Conservation (phyloP, 2,888 invertebrate genomes). For the Xanthia togata region DNA sequence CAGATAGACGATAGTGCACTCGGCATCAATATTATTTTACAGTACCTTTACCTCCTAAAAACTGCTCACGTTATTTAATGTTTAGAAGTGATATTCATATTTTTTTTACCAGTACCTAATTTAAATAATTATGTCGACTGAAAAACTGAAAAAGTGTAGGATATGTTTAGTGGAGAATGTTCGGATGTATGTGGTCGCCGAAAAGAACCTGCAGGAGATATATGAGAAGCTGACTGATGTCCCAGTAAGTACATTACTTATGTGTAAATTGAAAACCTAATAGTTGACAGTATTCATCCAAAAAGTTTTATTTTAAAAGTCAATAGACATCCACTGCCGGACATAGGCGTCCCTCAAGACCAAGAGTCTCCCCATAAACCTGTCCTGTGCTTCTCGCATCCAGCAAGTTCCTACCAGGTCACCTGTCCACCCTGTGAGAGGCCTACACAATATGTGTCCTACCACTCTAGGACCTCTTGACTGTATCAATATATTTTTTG, state of each 20-base stretch:
- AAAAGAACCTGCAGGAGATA: background rate
- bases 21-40: too few species aligned
- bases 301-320: too few species aligned
- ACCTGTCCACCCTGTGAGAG: background rate
- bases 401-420: too few species aligned
- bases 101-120: background rate
- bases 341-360: background rate
- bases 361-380: background rate
- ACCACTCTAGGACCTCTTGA: background rate
- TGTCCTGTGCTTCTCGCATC: background rate
- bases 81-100: too few species aligned
- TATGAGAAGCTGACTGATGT: conserved; percentile 6
- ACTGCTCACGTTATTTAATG: background rate
- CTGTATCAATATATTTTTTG: too few species aligned
- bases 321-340: too few species aligned
- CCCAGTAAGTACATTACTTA: background rate
- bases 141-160: background rate
- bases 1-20: too few species aligned
- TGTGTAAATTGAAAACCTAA: too few species aligned
- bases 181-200: background rate
- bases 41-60: too few species aligned
- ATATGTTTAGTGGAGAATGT: conserved; percentile 1
- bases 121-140: background rate
- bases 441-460: background rate
- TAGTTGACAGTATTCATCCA: background rate